Evolutionary conservation across 2,888 invertebrate species (phyloP).

Genomic region (Epistrophe eligans): DNA sequence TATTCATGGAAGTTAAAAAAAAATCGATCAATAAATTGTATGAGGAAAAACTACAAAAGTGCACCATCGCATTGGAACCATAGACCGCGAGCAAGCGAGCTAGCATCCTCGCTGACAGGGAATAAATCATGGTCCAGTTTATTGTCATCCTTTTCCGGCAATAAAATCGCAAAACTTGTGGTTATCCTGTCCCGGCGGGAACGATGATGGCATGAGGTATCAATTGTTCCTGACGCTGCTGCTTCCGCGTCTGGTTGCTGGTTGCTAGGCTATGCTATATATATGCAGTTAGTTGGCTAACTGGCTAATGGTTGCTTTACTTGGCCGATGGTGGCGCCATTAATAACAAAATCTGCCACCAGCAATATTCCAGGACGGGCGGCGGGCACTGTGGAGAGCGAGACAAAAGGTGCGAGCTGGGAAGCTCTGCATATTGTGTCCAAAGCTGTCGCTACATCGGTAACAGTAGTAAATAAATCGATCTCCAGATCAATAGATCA

Average conservation of each 20-base stretch:
- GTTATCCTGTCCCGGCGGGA: slow-evolving; percentile 58
- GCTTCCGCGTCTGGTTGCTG: slow-evolving; percentile 55
- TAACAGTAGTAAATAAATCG: slow-evolving; percentile 72
- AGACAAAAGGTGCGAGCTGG: slow-evolving; percentile 61
- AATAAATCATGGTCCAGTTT: slow-evolving; percentile 70
- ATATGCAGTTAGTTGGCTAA: neutral
- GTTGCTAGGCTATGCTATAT: too few species aligned
- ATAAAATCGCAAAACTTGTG: slow-evolving; percentile 74
- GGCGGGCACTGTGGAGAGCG: neutral
- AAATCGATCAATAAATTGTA: slow-evolving; percentile 28
- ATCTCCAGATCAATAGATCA: slow-evolving; percentile 70
- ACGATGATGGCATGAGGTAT: slow-evolving; percentile 70
- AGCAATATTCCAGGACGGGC: neutral
- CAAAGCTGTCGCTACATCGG: slow-evolving; percentile 72
- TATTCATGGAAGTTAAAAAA: neutral
- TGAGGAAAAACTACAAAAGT: slow-evolving; percentile 14
- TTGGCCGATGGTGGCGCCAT: slow-evolving; percentile 71
- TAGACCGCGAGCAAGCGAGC: slow-evolving; percentile 1
- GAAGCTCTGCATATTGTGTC: slow-evolving; percentile 59
- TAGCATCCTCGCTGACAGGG: slow-evolving; percentile 45
- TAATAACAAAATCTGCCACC: slow-evolving; percentile 63
- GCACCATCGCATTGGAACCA: slow-evolving; percentile 2
- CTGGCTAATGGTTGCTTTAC: slow-evolving; percentile 31
- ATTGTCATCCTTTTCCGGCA: slow-evolving; percentile 75
- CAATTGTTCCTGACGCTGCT: slow-evolving; percentile 67